Base-by-base conservation (phyloP, 2,113 vertebrate species). In the Corythornis cristatus region DNA sequence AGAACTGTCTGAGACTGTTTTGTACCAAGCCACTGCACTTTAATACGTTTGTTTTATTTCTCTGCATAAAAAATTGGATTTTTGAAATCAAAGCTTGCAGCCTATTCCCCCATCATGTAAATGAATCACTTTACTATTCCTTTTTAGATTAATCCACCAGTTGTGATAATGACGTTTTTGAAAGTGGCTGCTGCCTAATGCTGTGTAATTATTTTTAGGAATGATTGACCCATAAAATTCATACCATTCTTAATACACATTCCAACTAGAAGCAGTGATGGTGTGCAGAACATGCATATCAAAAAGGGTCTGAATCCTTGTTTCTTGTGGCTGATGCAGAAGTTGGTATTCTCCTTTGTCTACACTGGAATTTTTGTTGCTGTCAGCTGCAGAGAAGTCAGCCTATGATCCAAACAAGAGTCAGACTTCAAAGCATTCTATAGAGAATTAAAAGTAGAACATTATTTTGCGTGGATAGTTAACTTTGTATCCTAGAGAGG, bases 141-240 rank as follows among this genome's bases (percentile, higher is more conserved):
- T 92, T 84, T 96, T 91, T 88, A 96, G 94, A 96, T 96, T 62
- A 95, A 94, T 97, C 65, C 37, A 96, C 86, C 60, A 94, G 89
- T 90, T 95, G 75, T 92, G 95, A 95, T 96, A 97, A 97, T 83
- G 96, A 86, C 58, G 87, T 85, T 91, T 96, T 96, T 94, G 65
- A 93, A 93, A 97, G 94, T 90, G 84, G 53, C 92, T 94, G 80
- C 82, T 93, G 91, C 86, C 78, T 96, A 94, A 89, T 75, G 37
- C 89, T 80, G 48, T 95, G 90, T 96, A 93, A 97, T 97, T 96
- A 97, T 97, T 97, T 98, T 96, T 96, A 97, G 97, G 93, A 94
- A 96, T 22, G 18, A 95, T 67, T 89, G 93, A 88, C 89, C 92
- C 56, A 92, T 91, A 94, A 93, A 96, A 95, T 86, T 88, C 58